These are phyloP conservation scores for Enteromius treurensis DNA, from an alignment of 2,797 vertebrate genomes.

Conservation along the genomic window DNA sequence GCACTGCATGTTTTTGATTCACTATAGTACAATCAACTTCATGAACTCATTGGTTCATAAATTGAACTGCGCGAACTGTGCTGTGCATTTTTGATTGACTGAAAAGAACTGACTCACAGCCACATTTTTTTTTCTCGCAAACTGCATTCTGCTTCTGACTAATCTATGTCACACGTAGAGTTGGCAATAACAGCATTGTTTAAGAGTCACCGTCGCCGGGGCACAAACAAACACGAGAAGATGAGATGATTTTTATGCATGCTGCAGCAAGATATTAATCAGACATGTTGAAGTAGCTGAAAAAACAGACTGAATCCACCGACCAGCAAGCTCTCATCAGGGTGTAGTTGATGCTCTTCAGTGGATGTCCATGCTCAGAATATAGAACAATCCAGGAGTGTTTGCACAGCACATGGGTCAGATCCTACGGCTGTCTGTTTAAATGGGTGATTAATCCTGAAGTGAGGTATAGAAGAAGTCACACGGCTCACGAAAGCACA, in stretches of 20 bases:
- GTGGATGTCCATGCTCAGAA: conserved; percentile 43
- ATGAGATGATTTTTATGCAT: conserved; percentile 29
- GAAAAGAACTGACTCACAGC: not conserved
- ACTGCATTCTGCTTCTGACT: conserved; percentile 26
- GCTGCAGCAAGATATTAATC: conserved; percentile 53
- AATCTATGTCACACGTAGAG: conserved; percentile 44
- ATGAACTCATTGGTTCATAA: not conserved
- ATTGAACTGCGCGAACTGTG: not conserved
- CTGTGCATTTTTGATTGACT: not conserved
- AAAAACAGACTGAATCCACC: conserved; percentile 23
- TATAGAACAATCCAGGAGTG: conserved; percentile 46
- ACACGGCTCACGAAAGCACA: conserved; percentile 17
- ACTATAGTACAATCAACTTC: not conserved
- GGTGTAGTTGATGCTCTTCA: conserved; percentile 53
- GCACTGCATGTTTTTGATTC: not conserved
- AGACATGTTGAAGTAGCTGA: conserved; percentile 31
- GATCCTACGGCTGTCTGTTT: conserved; percentile 46
- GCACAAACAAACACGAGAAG: conserved; percentile 53
- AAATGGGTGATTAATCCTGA: conserved; percentile 55
- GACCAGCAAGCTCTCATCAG: conserved; percentile 17
- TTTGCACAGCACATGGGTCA: conserved; percentile 25
- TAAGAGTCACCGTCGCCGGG: conserved; percentile 31
- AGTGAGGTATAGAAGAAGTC: conserved; percentile 45
- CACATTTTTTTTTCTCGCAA: not conserved
- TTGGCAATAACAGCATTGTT: conserved; percentile 50